phyloP scores from a whole-genome alignment of 2,888 invertebrate genomes.

The Spisula subtruncata region DNA sequence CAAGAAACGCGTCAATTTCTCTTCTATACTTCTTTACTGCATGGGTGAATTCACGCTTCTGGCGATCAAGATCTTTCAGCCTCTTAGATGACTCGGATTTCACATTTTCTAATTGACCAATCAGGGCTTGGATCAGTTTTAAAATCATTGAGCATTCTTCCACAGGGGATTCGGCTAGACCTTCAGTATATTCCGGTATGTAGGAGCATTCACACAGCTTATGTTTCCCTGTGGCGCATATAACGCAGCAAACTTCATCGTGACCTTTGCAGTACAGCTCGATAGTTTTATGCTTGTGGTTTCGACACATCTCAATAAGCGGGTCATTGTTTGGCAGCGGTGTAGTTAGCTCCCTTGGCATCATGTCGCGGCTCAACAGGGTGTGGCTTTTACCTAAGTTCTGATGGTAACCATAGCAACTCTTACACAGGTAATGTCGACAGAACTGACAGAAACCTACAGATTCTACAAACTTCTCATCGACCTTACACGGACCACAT shows the following conservation, averaged over 20 bases:
- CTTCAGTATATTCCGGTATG: conserved; percentile 57
- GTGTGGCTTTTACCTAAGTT: conserved; percentile 63
- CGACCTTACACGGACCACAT: conserved; percentile 63
- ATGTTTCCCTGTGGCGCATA: conserved; percentile 62
- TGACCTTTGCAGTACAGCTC: conserved; percentile 65
- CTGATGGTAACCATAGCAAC: conserved; percentile 61
- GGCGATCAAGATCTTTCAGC: conserved; percentile 61
- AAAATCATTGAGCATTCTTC: conserved; percentile 55
- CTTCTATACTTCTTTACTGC: conserved; percentile 58
- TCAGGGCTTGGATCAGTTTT: conserved; percentile 57
- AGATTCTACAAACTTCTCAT: conserved; percentile 45
- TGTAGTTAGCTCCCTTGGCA: conserved; percentile 50
- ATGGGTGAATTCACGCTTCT: conserved; percentile 59
- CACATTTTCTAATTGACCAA: conserved; percentile 59
- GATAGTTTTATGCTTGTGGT: conserved; percentile 60
- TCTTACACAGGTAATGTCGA: conserved; percentile 62
- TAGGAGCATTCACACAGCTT: conserved; percentile 66
- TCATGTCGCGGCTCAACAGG: conserved; percentile 48
- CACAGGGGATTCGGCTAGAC: conserved; percentile 37
- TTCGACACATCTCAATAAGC: conserved; percentile 52
- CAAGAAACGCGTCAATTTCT: conserved; percentile 59
- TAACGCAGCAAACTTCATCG: conserved; percentile 67
- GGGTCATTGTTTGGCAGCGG: conserved; percentile 34
- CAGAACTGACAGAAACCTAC: conserved; percentile 67
- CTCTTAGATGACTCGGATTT: conserved; percentile 52